Evolutionary conservation across 2,888 invertebrate species (phyloP), one percentile per base, ranked within the genome.

Genomic region (Lithophane socia): DNA sequence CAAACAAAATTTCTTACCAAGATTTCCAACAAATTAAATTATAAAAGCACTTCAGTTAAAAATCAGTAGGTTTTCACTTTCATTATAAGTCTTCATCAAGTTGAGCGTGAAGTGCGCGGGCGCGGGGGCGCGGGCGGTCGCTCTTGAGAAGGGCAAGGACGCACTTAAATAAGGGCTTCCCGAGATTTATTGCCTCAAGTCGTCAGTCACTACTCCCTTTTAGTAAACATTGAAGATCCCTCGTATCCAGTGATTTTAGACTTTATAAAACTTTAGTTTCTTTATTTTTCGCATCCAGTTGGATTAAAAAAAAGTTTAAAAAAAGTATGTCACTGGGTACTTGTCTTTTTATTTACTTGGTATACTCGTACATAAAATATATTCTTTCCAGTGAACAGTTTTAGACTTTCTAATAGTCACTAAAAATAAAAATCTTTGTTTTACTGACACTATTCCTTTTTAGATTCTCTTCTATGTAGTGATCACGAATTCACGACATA

Each of bases 61-160:
- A 70, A 77, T 74, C 52, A 58, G 56, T 54, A 42, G 44, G 37
- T 64, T 61, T 80, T 71, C 60, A 67, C 24, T 65, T 69, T 69
- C 44, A 72, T 63, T 66, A 37, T 16, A 65, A 72, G 56, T 61
- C 44, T 65, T 68, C 60, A 67, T 82, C 54, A 52, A 49, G 54
- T 63, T 54, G 29, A 77, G 71, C 18, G 71, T 56, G 37, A 49
- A 80, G 82, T 37, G 61, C n/a, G 75, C 61, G 75, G 69, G 61
- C n/a, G 75, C 61, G 75, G 69, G 71, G 79, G 75, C 61, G 75
- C 67, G 71, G 79, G 75, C 56, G 78, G 66, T 12, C 49, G 60
- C 64, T 29, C 69, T 77, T 64, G 29, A 56, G 61, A 80, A 85
- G 83, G 85, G 66, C 79, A 85, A 88, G 83, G 85, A 66, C 89